Percentiles rank a stretch among this genome's conserved stretches.
phyloP scores from a whole-genome alignment of 2,797 vertebrate genomes.

The Sebastes trivittatus region DNA sequence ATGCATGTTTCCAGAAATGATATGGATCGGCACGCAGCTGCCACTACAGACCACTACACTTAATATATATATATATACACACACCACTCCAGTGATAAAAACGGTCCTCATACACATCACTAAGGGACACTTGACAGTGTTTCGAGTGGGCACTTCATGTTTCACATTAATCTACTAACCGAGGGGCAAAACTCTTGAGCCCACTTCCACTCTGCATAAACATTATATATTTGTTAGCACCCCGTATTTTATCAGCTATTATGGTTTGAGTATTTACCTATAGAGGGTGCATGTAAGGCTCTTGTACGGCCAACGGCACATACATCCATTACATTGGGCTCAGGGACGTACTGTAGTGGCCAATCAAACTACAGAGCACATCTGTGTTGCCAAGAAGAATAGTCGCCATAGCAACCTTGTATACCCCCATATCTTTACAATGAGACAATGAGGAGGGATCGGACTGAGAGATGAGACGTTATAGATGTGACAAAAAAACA shows the following conservation, averaged over 20 bases:
- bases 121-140: background rate
- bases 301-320: background rate
- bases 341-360: slow-evolving; percentile 10
- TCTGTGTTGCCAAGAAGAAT: slow-evolving; percentile 61
- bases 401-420: slow-evolving; percentile 73
- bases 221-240: background rate
- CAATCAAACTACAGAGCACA: slow-evolving; percentile 40
- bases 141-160: background rate
- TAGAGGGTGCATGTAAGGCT: background rate
- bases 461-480: background rate
- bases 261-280: background rate
- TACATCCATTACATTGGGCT: background rate
- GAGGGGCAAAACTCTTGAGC: background rate
- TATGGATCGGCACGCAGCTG: background rate
- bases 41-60: background rate
- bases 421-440: slow-evolving; percentile 52
- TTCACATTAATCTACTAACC: background rate
- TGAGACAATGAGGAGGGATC: slow-evolving; percentile 5
- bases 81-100: background rate
- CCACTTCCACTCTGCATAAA: background rate
- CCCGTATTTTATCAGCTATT: background rate
- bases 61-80: background rate
- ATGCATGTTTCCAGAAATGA: background rate
- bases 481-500: background rate
- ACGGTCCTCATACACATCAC: background rate